Percentiles rank a stretch among this genome's conserved stretches.
Conservation (phyloP, 2,113 vertebrate species). For the Phaethon lepturus region DNA sequence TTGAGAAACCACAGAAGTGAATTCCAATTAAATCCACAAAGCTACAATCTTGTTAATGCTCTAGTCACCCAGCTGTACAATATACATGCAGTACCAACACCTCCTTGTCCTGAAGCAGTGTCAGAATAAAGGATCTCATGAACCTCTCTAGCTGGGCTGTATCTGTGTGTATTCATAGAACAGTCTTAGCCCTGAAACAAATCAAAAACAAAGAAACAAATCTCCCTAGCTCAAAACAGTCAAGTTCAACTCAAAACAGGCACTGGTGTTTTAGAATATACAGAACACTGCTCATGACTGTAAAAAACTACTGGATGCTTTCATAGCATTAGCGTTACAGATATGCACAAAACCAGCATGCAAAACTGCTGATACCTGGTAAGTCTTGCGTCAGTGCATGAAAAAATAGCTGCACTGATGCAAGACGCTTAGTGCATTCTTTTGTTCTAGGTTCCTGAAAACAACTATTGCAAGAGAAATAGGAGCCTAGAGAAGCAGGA, state of each 20-base stretch:
- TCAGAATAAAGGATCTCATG: background rate
- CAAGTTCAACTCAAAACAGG: background rate
- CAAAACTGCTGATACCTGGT: background rate
- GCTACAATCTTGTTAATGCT: background rate
- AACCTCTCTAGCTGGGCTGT: background rate
- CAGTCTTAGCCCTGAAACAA: background rate
- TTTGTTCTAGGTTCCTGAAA: background rate
- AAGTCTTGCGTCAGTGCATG: background rate
- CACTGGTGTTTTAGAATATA: background rate
- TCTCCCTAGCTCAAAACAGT: background rate
- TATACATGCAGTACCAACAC: background rate
- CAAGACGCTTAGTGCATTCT: background rate
- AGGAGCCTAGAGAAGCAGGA: background rate
- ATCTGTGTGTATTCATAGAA: background rate
- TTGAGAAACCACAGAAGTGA: background rate
- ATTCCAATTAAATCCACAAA: background rate
- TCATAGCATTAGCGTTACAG: background rate
- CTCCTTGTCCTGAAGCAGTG: background rate
- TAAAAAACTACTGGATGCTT: background rate
- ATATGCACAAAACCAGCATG: background rate
- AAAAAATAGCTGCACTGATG: background rate
- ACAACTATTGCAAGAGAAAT: background rate
- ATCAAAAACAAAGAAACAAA: background rate
- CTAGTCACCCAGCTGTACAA: background rate
- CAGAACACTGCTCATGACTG: background rate